These are phyloP conservation scores for Virgularia gustaviana DNA, from an alignment of 92 coral and sea anemone genomes.

Conservation along the genomic window DNA sequence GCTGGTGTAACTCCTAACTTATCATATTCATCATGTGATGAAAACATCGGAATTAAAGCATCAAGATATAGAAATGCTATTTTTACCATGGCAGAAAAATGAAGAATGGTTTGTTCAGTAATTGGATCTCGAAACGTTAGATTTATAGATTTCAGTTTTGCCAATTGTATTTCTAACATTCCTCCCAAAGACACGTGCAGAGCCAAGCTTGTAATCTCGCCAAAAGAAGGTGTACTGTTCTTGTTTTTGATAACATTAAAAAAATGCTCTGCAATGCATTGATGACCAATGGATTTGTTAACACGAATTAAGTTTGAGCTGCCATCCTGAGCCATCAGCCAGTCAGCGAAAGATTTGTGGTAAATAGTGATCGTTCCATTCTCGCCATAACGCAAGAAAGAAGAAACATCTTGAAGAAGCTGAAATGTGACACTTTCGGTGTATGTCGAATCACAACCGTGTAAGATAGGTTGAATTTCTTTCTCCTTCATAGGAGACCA, in stretches of 20 bases:
- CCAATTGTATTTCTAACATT: background rate
- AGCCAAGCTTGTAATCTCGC: conserved; percentile 18
- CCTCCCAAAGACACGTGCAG: conserved; percentile 38
- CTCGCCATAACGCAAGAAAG: conserved; percentile 36
- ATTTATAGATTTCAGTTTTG: conserved; percentile 6
- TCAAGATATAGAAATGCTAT: conserved; percentile 31
- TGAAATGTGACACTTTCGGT: conserved; percentile 7
- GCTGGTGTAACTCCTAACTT: conserved; percentile 63
- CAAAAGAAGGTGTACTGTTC: background rate
- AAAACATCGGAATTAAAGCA: conserved; percentile 47
- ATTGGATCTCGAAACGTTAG: conserved; percentile 15
- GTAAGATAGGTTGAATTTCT: conserved; percentile 45
- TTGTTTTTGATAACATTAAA: conserved; percentile 1
- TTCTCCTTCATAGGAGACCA: conserved; percentile 45
- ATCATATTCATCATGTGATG: conserved; percentile 43
- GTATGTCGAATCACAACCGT: conserved; percentile 17
- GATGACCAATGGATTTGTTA: conserved; percentile 34
- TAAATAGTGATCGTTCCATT: conserved; percentile 30
- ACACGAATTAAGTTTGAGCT: conserved; percentile 19
- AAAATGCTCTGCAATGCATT: conserved; percentile 20
- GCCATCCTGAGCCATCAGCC: conserved; percentile 55
- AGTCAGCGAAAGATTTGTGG: conserved; percentile 55
- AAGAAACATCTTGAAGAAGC: conserved; percentile 36
- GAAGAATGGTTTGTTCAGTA: conserved; percentile 45
- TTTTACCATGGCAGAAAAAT: conserved; percentile 49